Conservation (phyloP, 2,113 vertebrate species). For the Cryptomyrus ogoouensis region DNA sequence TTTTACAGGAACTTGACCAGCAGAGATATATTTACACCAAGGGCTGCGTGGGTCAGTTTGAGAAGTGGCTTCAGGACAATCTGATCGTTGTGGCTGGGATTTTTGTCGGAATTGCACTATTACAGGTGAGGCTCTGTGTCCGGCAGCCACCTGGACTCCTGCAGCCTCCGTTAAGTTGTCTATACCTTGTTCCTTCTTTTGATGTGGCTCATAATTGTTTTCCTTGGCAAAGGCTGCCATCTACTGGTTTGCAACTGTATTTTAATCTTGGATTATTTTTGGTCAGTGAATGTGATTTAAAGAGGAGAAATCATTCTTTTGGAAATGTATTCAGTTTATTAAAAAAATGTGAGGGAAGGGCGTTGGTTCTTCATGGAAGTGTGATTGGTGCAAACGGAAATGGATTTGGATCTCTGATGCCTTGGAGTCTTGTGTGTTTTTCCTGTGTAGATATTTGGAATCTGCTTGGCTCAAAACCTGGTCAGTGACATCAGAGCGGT, state of each 20-base stretch:
- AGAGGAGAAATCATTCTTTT: neutral
- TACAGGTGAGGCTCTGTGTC: slow-evolving; percentile 63
- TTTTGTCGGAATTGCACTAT: slow-evolving; percentile 79
- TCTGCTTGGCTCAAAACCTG: slow-evolving; percentile 84
- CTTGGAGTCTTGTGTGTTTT: neutral
- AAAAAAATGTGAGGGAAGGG: neutral
- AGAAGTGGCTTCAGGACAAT: slow-evolving; percentile 88
- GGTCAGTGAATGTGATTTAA: neutral
- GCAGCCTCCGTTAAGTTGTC: neutral
- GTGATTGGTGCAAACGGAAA: neutral
- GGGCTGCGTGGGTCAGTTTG: slow-evolving; percentile 86
- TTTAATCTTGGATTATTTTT: neutral
- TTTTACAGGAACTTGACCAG: slow-evolving; percentile 67
- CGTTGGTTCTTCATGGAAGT: neutral
- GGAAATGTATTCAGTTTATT: neutral
- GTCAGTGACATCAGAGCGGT: slow-evolving; percentile 79
- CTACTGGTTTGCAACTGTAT: neutral
- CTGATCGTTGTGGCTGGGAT: slow-evolving; percentile 75
- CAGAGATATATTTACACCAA: slow-evolving; percentile 80
- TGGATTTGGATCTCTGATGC: neutral
- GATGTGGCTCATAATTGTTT: neutral
- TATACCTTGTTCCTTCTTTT: neutral
- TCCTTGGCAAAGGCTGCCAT: neutral
- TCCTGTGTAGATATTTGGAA: slow-evolving; percentile 74
- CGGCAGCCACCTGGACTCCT: neutral